Conservation (phyloP, 64 coral and sea anemone species). For the Montipora sp. region DNA sequence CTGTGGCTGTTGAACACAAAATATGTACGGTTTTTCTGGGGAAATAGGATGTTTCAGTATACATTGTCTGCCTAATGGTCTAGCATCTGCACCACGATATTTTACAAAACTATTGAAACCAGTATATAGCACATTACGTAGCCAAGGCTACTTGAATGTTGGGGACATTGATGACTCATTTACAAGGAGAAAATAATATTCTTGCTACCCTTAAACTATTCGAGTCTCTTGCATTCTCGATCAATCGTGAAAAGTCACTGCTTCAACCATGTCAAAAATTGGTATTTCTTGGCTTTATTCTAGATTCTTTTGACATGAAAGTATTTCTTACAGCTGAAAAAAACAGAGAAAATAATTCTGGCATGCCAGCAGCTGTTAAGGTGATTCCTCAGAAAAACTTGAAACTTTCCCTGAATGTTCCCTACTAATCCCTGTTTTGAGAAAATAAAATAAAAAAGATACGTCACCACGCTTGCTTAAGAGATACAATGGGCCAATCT, state of each 20-base stretch:
- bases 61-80: slow-evolving; percentile 35
- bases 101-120: slow-evolving; percentile 39
- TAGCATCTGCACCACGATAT: neutral
- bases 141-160: slow-evolving; percentile 20
- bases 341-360: too few species aligned
- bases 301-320: slow-evolving; percentile 50
- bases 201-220: slow-evolving; percentile 8
- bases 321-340: slow-evolving; percentile 35
- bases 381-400: too few species aligned
- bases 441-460: too few species aligned
- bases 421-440: too few species aligned
- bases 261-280: slow-evolving; percentile 46
- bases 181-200: slow-evolving; percentile 37
- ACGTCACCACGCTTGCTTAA: too few species aligned
- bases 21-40: neutral
- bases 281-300: slow-evolving; percentile 54
- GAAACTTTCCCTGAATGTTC: too few species aligned
- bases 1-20: slow-evolving; percentile 22
- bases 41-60: slow-evolving; percentile 23
- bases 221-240: slow-evolving; percentile 19
- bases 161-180: neutral
- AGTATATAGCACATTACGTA: slow-evolving; percentile 14
- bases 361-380: too few species aligned
- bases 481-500: too few species aligned
- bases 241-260: slow-evolving; percentile 45